Conservation (phyloP, 2,888 invertebrate species). For the Tiphia femorata region DNA sequence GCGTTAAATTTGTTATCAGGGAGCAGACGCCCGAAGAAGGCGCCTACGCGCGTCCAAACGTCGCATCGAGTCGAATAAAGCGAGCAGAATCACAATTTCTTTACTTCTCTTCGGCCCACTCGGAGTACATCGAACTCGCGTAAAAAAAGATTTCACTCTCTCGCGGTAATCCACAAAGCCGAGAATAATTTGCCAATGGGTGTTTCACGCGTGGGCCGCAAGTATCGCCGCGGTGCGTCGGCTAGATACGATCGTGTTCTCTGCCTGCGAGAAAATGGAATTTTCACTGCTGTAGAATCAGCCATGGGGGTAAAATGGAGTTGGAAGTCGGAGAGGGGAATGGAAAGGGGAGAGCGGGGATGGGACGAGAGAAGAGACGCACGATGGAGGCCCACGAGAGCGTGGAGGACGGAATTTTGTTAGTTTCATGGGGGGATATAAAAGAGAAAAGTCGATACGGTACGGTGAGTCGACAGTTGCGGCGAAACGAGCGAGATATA, state of each 20-base stretch:
- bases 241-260: slow-evolving; percentile 28
- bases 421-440: slow-evolving; percentile 39
- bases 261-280: slow-evolving; percentile 39
- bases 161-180: slow-evolving; percentile 23
- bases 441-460: slow-evolving; percentile 47
- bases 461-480: slow-evolving; percentile 34
- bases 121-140: neutral
- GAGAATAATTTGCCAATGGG: slow-evolving; percentile 31
- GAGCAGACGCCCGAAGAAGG: too few relatives aligned
- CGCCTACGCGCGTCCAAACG: too few relatives aligned
- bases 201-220: neutral
- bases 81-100: too few relatives aligned
- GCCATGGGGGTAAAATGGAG: neutral
- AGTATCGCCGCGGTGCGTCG: slow-evolving; percentile 29
- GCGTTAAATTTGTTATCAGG: too few relatives aligned
- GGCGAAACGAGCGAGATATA: slow-evolving; percentile 33
- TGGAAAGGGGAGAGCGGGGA: neutral
- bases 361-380: neutral
- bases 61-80: too few relatives aligned
- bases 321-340: neutral
- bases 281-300: slow-evolving; percentile 28
- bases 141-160: slow-evolving; percentile 27
- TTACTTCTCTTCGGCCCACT: neutral
- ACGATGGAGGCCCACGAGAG: neutral
- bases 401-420: slow-evolving; percentile 22